Percentiles rank a stretch among this genome's conserved stretches.
Conservation (phyloP, 2,797 vertebrate genomes). For the Phyllotis vaccarum region DNA sequence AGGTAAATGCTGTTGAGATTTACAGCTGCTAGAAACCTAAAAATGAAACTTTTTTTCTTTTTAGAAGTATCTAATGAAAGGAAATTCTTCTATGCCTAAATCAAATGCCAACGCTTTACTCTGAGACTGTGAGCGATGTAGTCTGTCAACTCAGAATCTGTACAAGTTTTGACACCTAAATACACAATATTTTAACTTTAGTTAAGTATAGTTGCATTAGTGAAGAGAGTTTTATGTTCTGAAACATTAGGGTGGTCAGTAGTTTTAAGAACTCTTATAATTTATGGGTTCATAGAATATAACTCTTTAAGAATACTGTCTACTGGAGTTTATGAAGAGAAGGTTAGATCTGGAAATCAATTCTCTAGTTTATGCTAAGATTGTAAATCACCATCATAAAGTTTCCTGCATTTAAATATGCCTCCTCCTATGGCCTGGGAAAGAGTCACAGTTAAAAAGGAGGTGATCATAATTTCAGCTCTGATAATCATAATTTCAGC, state of each 20-base stretch:
- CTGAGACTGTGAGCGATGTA: background rate
- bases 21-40: slow-evolving; percentile 55
- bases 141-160: slow-evolving; percentile 33
- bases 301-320: slow-evolving; percentile 61
- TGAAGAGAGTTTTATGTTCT: slow-evolving; percentile 70
- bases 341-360: slow-evolving; percentile 58
- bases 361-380: slow-evolving; percentile 30
- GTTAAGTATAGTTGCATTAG: slow-evolving; percentile 54
- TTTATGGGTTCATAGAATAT: slow-evolving; percentile 40
- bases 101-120: slow-evolving; percentile 64
- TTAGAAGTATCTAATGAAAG: slow-evolving; percentile 72
- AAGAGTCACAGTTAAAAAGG: background rate
- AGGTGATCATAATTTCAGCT: too few relatives aligned
- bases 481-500: background rate
- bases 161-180: slow-evolving; percentile 58
- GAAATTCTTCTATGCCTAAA: slow-evolving; percentile 63
- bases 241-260: slow-evolving; percentile 53
- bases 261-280: slow-evolving; percentile 57
- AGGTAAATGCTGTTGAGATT: slow-evolving; percentile 60
- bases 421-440: background rate
- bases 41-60: slow-evolving; percentile 62
- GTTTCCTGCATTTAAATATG: background rate
- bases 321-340: slow-evolving; percentile 28
- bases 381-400: slow-evolving; percentile 24
- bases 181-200: slow-evolving; percentile 63